Conservation (phyloP, 2,888 invertebrate genomes). For the Ditylenchus weischeri region DNA sequence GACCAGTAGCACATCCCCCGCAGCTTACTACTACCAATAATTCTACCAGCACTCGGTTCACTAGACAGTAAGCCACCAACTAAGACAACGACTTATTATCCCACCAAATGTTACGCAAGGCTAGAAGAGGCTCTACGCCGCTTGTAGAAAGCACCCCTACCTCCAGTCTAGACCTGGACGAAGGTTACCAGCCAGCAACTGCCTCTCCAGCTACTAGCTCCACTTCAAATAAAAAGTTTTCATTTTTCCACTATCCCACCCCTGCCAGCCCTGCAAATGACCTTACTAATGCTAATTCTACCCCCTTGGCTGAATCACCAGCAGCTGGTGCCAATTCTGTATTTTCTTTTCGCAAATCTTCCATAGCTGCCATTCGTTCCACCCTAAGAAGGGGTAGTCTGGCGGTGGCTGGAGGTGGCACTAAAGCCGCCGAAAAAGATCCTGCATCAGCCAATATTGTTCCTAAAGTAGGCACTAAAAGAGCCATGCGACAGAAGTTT, state of each 20-base stretch:
- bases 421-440: not conserved
- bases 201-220: conserved; percentile 17
- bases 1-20: too few relatives aligned
- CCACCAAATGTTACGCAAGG: too few relatives aligned
- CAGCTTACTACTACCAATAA: too few relatives aligned
- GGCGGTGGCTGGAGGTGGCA: conserved; percentile 10
- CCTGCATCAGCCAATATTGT: not conserved
- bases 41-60: too few relatives aligned
- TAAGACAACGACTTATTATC: too few relatives aligned
- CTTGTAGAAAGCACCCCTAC: too few relatives aligned
- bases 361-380: conserved; percentile 11
- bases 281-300: conserved; percentile 10
- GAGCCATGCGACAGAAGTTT: conserved; percentile 33
- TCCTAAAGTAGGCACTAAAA: not conserved
- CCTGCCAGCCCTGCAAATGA: not conserved
- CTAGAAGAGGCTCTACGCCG: too few relatives aligned
- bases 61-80: too few relatives aligned
- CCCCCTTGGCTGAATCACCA: conserved; percentile 17
- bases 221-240: conserved; percentile 5
- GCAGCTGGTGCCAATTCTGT: not conserved
- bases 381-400: conserved; percentile 16
- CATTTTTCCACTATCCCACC: not conserved
- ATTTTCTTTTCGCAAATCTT: conserved; percentile 23
- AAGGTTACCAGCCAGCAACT: conserved; percentile 19
- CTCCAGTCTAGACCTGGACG: not conserved